Evolutionary conservation across 2,797 vertebrate genomes (phyloP).

Genomic region (Catharus ustulatus): DNA sequence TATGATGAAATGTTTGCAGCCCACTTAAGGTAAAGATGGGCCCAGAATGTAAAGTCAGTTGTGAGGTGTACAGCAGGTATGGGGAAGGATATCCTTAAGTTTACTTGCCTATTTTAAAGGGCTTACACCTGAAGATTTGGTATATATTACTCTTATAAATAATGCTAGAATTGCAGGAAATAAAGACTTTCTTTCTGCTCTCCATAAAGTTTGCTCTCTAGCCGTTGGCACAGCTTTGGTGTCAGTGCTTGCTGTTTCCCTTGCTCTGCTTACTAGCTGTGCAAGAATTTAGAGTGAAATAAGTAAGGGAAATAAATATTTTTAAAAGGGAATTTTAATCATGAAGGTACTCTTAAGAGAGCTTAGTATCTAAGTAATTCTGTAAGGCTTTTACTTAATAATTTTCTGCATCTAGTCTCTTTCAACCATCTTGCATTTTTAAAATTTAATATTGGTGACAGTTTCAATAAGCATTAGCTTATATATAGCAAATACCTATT

Average conservation of each 20-base stretch:
- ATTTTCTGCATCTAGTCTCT: not conserved
- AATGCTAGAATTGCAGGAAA: not conserved
- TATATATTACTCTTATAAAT: not conserved
- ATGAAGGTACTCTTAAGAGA: not conserved
- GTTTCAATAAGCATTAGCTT: not conserved
- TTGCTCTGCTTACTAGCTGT: not conserved
- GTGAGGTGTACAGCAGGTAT: not conserved
- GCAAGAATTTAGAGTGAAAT: not conserved
- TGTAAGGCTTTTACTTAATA: not conserved
- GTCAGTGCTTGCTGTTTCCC: not conserved
- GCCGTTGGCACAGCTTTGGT: not conserved
- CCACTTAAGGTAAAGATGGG: conserved; percentile 87
- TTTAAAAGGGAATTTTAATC: not conserved
- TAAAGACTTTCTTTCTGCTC: not conserved
- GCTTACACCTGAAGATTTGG: not conserved
- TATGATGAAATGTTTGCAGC: conserved; percentile 98
- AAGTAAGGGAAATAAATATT: not conserved
- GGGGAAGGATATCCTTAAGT: not conserved
- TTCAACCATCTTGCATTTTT: not conserved
- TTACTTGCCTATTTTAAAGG: not conserved
- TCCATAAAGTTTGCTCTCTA: not conserved
- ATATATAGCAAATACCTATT: not conserved
- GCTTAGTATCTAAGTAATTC: not conserved
- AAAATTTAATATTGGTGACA: not conserved
- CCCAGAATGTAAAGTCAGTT: not conserved